Evolutionary conservation across 2,113 vertebrate genomes (phyloP), one percentile per base, ranked within the genome.

Genomic region (Triplophysa tibetana): DNA sequence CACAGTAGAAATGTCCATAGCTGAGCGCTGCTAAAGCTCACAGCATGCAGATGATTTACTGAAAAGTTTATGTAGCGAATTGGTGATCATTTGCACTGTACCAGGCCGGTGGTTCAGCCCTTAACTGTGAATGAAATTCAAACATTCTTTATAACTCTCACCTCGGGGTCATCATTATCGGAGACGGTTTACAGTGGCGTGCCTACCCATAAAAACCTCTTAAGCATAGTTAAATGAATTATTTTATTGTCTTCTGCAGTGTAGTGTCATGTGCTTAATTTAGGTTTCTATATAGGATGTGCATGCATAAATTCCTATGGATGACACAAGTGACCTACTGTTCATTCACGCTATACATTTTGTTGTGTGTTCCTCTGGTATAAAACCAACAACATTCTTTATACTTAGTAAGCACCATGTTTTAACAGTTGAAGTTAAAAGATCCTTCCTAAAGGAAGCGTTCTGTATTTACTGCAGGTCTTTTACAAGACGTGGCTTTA

Each of bases 401-500:
- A 8, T 38, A 38, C 33, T 38, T 6, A 12, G 45, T 13, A 4
- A 50, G 10, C 45, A 50, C 45, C 45, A 13, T 12, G 45, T 7
- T 50, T 50, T 14, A 50, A 2, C 33, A 38, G 33, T 38, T 8
- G 33, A 38, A 38, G 33, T 1, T 14, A 50, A 50, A 14, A 1
- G 45, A 14, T 13, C 45, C 45, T 13, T 50, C 10, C 4, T 3
- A 16, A 8, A 21, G 29, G 41, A 19, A 73, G 29, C 21, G 56
- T 52, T 76, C 2, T 63, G 23, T 52, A 76, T 13, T 64, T 70
- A 70, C 74, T 75, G 24, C 48, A 33, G 61, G 70, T 70, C 45
- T 75, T 86, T 84, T 38, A 70, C 77, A 67, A 67, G 84, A 73
- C 81, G 84, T 72, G 85, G 83, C 75, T 75, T 87, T 8, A 83